Evolutionary conservation across 2,888 invertebrate species (phyloP), one percentile per base, ranked within the genome.

Genomic region (Gastracanthus pulcherrimus): DNA sequence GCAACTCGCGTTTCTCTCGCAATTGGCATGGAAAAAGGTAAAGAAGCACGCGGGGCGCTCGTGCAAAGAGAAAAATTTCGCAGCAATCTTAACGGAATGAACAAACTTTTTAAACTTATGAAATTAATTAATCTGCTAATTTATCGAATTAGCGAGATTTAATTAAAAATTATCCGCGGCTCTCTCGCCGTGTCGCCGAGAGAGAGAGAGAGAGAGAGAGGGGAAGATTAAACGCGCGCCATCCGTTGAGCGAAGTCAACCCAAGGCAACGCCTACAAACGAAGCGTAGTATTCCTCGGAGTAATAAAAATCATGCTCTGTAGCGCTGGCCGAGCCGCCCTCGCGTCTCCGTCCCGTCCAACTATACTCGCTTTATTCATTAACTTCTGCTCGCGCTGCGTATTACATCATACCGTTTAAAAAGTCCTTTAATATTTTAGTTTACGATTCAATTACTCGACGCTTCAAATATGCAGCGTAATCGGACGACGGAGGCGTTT

Each of bases 91-190:
- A 66, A 36, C 64, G 48, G 29, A 82, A 79, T 41, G 79, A 75
- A 76, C 74, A 64, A 82, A 82, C 76, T 82, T 83, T 78, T 4
- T 80, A 74, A 80, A 80, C 80, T 77, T 78, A 71, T 66, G 78
- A 79, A 76, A 83, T 79, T 83, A 83, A 81, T 83, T 78, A 83
- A 83, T 79, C 81, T 80, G 83, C 64, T 72, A 74, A 83, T 83
- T 83, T 79, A 81, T 81, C 76, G 81, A 83, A 83, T 81, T 78
- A 78, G 62, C 72, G 62, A 29, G 64, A 81, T 83, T 83, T 81
- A 83, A 83, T 81, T 83, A 81, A 83, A 83, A 83, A 83, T 75
- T 72, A 79, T 81, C 70, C 80, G 41, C 71, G 71, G 38, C 62
- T 29, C 51, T 62, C 48, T 71, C 66, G 45, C 9, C 23, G 7